These are phyloP conservation scores for Brachionus asplanchnoidis DNA, from an alignment of 1,140 invertebrate genomes.

Conservation along the genomic window DNA sequence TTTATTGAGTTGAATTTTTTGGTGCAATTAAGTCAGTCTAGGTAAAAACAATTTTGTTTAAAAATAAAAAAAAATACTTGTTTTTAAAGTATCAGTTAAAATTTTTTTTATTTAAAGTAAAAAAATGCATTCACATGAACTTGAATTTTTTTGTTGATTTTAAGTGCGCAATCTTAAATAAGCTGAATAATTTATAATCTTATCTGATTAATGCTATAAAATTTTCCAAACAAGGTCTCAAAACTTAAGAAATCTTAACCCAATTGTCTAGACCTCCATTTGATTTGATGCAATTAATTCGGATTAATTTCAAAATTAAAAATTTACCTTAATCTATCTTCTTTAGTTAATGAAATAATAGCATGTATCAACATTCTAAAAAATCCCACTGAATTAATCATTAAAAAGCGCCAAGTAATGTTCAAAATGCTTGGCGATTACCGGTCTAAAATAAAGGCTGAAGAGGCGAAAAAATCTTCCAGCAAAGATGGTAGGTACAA, in stretches of 20 bases:
- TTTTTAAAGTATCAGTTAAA: too few relatives aligned
- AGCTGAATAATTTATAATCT: background rate
- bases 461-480: background rate
- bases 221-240: background rate
- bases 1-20: too few relatives aligned
- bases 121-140: background rate
- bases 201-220: background rate
- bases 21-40: too few relatives aligned
- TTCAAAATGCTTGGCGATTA: constrained; percentile 6
- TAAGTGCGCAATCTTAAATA: background rate
- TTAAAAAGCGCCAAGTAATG: constrained; percentile 29
- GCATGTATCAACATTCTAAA: background rate
- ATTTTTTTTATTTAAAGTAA: background rate
- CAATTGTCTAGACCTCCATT: background rate
- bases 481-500: background rate
- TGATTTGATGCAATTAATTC: background rate
- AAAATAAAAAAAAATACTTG: background rate
- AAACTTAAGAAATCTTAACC: background rate
- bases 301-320: background rate
- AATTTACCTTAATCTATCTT: background rate
- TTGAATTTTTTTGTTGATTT: background rate
- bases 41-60: background rate
- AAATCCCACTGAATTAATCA: background rate
- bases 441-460: constrained; percentile 4
- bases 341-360: constrained; percentile 16